Evolutionary conservation across 2,113 vertebrate species (phyloP), one percentile per base, ranked within the genome.

Genomic region (Callorhinus ursinus): DNA sequence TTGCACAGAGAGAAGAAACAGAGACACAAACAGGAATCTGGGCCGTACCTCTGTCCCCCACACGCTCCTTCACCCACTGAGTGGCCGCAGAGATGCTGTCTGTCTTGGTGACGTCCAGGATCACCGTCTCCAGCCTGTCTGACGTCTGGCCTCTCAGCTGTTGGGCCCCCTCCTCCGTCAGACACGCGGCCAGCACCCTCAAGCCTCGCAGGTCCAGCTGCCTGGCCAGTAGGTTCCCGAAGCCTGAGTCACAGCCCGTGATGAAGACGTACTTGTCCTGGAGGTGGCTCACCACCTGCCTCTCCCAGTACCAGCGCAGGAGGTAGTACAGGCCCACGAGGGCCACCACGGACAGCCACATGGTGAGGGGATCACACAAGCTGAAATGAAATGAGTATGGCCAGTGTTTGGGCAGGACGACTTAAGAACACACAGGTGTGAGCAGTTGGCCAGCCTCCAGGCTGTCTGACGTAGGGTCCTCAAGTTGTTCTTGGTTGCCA

Each of bases 231-330:
- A 98, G 98, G 26, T 99, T 98, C 31, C 99, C 99, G 7, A 99
- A 99, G 85, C 99, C 99, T 2, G 98, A 99, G 97, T 99, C 99
- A 2, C 99, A 99, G 87, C 99, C 99, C 0, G 98, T 99, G 98
- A 99, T 98, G 82, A 99, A 89, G 96, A 99, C 98, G 4, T 98
- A 98, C 95, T 98, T 99, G 79, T 98, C 97, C 1, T 0, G 51
- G 2, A 98, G 96, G 93, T 95, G n/a, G 55, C 93, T 77, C 83
- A 98, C 53, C 46, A 87, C 69, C 93, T 98, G 93, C 46, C 69
- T 97, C 49, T 98, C 93, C 61, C 0, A 51, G 63, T 97, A 85
- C 93, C 96, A 95, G 88, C 53, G 71, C 81, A 97, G 13, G 4
- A 98, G 67, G n/a, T 88, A 53, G 36, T 87, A 96, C 12, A 98